A percentile compares a stretch with the other conserved stretches of the same genome.
Conservation (phyloP, 2,113 vertebrate genomes). For the Melanotaenia duboulayi region DNA sequence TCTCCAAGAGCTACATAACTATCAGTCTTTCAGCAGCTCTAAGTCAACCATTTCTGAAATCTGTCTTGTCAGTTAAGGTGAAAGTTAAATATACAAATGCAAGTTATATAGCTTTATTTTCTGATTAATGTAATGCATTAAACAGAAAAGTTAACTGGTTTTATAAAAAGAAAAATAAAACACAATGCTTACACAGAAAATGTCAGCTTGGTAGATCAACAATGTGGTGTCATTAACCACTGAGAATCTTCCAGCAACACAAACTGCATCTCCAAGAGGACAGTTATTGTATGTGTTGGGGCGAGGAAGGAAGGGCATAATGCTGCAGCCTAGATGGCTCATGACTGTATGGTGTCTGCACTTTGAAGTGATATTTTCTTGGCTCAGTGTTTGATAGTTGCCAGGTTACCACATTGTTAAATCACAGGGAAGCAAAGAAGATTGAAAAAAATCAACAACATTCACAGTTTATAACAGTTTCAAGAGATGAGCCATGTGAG, state of each 20-base stretch:
- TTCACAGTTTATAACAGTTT: constrained; percentile 5
- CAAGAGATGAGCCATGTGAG: not conserved
- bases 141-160: not conserved
- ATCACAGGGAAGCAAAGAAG: constrained; percentile 1
- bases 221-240: not conserved
- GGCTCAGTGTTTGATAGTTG: constrained; percentile 42
- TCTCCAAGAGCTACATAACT: constrained; percentile 24
- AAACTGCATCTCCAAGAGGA: not conserved
- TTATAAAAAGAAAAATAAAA: not conserved
- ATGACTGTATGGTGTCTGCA: constrained; percentile 27
- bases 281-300: constrained; percentile 15
- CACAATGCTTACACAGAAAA: not conserved
- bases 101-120: constrained; percentile 1
- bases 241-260: not conserved
- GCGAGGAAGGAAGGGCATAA: constrained; percentile 14
- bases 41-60: constrained; percentile 27
- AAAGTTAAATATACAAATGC: constrained; percentile 33
- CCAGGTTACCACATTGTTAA: constrained; percentile 50
- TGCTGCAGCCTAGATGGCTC: constrained; percentile 14
- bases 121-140: not conserved
- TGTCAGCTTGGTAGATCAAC: not conserved
- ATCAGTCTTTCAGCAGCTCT: constrained; percentile 12
- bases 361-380: constrained; percentile 45
- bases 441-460: not conserved
- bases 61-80: constrained; percentile 3